Conservation (phyloP, 2,888 invertebrate genomes). For the Protonemura montana region DNA sequence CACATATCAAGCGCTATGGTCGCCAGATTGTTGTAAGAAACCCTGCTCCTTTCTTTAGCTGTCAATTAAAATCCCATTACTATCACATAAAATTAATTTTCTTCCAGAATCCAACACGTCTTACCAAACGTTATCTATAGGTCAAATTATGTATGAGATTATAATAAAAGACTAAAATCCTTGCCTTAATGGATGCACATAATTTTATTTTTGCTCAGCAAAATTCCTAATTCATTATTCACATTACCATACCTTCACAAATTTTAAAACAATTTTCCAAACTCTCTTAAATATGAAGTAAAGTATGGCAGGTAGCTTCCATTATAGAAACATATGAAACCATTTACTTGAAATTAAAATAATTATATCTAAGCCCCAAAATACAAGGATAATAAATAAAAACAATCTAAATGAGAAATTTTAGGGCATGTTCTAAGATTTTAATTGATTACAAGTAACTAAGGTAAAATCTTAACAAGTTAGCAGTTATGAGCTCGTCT, state of each 20-base stretch:
- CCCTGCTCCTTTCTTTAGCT: background rate
- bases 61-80: background rate
- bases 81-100: background rate
- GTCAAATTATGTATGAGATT: background rate
- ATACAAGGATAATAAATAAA: background rate
- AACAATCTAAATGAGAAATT: background rate
- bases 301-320: background rate
- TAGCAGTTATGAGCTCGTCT: background rate
- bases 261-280: background rate
- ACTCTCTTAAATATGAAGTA: background rate
- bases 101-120: too few relatives aligned
- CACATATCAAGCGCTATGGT: background rate
- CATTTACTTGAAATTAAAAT: background rate
- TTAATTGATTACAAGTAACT: background rate
- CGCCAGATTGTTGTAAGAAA: background rate
- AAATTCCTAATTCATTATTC: background rate
- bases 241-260: background rate
- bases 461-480: background rate
- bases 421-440: background rate
- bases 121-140: too few relatives aligned
- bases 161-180: background rate
- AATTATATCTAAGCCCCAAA: background rate
- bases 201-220: background rate
- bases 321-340: background rate
- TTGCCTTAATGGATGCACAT: background rate